A percentile compares a stretch with the other conserved stretches of the same genome.
Evolutionary conservation across 2,888 invertebrate species (phyloP).

Genomic region (Tipula confusa): DNA sequence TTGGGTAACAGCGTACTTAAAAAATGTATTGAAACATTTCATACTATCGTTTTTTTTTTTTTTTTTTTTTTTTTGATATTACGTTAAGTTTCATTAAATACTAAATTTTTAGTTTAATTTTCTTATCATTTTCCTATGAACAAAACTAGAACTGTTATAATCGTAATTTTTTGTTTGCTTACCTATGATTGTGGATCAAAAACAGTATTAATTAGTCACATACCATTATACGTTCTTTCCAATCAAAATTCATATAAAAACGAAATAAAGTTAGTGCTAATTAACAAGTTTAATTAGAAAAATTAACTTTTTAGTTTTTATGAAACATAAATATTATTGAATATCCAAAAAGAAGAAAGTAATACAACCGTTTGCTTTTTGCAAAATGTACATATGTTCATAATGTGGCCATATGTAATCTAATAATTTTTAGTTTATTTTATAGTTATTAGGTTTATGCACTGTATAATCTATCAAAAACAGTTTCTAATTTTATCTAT

Average conservation of each 20-base stretch:
- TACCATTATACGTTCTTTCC: neutral
- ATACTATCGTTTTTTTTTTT: no score
- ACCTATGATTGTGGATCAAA: neutral
- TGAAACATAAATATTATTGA: neutral
- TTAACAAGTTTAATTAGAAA: neutral
- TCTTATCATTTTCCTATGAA: neutral
- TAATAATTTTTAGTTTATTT: neutral
- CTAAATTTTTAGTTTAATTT: neutral
- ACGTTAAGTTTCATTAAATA: no score
- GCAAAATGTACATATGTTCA: conserved; percentile 4
- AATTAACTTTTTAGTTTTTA: neutral
- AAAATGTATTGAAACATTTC: no score
- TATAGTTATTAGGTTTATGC: neutral
- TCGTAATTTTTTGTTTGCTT: neutral
- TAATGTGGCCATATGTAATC: neutral
- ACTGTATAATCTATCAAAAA: no score
- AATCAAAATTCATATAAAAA: neutral
- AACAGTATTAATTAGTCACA: neutral
- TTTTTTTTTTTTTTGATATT: no score
- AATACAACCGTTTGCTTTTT: neutral
- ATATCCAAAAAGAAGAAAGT: neutral
- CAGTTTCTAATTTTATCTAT: no score
- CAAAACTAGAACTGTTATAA: neutral
- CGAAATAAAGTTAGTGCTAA: neutral
- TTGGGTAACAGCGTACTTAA: no score